A percentile compares a stretch with the other conserved stretches of the same genome.
These are phyloP conservation scores for Pheosia gnoma DNA, from an alignment of 2,888 invertebrate genomes.

Conservation along the genomic window DNA sequence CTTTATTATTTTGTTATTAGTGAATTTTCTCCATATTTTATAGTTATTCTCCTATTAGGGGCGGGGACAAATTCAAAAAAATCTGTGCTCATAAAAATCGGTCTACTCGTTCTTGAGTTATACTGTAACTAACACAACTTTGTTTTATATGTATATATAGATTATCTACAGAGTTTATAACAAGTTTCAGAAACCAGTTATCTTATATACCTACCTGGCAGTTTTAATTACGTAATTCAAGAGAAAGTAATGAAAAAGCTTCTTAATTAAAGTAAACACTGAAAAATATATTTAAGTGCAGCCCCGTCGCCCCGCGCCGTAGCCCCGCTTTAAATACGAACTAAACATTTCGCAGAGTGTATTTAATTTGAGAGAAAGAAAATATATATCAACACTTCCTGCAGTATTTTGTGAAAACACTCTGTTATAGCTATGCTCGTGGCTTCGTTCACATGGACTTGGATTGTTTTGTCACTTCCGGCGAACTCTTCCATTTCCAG, in stretches of 20 bases:
- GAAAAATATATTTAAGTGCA: background rate
- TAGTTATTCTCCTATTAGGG: too few relatives aligned
- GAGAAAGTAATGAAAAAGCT: slow-evolving; percentile 12
- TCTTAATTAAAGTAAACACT: slow-evolving; percentile 26
- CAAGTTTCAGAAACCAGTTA: background rate
- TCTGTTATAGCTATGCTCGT: too few relatives aligned
- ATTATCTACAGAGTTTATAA: background rate
- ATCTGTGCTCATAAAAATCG: too few relatives aligned
- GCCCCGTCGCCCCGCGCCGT: background rate
- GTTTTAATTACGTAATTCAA: slow-evolving; percentile 1
- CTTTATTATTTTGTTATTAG: too few relatives aligned
- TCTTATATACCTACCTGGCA: background rate
- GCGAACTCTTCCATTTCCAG: too few relatives aligned
- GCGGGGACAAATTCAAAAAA: too few relatives aligned
- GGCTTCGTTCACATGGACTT: background rate
- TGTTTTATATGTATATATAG: too few relatives aligned
- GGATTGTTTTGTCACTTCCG: too few relatives aligned
- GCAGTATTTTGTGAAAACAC: background rate
- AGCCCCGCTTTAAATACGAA: too few relatives aligned
- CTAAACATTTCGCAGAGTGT: background rate
- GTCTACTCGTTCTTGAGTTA: too few relatives aligned
- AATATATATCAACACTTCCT: background rate
- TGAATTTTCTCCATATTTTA: too few relatives aligned
- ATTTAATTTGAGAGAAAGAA: slow-evolving; percentile 1
- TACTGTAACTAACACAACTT: too few relatives aligned